Base-by-base conservation (phyloP, 2,888 invertebrate species). In the Fragum fragum region DNA sequence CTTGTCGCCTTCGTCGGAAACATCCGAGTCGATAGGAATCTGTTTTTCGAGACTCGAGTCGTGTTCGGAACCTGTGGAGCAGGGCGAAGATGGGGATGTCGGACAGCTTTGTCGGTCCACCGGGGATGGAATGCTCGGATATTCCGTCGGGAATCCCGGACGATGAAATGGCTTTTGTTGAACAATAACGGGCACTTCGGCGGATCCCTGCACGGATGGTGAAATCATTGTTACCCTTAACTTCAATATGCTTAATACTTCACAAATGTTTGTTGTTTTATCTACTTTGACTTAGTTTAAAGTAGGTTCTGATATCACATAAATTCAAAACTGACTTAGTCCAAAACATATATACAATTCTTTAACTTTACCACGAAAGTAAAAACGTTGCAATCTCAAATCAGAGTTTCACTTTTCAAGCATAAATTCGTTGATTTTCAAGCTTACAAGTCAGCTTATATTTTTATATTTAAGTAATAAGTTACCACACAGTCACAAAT, bases 91-190 rank as follows among this genome's bases (percentile, higher is more conserved):
- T 23, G 86, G 86, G 18, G 86, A 86, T 1, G 85, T 85, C 52
- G 85, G 85, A 39, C 78, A 85, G 47, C 85, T 85, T 32, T 81
- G 85, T 26, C 83, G 83, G 18, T 83, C 83, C n/a, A 80, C 61
- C 21, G 83, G 83, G 1, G 83, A 83, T 61, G 82, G 85, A 5
- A 85, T 71, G n/a, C 73, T 76, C 55, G 77, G 85, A 39, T 83
- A 85, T 36, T 85, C 85, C 47, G 55, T 61, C 55, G 85, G 85
- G 32, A 85, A 85, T 26, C 85, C 85, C 3, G 85, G 85, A 14
- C 85, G 72, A 47, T 85, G 85, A 47, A 85, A 85, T 32, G 85
- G 85, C 53, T 85, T 85, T 28, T 82, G 82, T 26, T 79, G 82
- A 14, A 81, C 80, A 32, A 53, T 63, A 1, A 76, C 52, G 18